Base-by-base conservation (phyloP, 2,113 vertebrate genomes). In the Brachyhypopomus gauderio region DNA sequence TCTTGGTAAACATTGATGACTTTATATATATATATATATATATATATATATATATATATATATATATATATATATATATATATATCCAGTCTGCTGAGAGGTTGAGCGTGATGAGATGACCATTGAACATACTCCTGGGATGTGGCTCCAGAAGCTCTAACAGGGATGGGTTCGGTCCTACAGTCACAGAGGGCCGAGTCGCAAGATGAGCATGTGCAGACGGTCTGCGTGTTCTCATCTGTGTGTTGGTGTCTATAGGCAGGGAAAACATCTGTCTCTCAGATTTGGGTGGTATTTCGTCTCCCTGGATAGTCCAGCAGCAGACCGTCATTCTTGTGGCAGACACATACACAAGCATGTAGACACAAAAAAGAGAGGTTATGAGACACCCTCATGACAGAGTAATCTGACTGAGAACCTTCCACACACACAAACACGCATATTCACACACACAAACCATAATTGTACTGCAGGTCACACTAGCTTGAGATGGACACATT, bases 1-100 rank as follows among this genome's bases (percentile, higher is more conserved):
- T 83, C 79, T 86, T 88, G 85, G 88, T 88, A 89, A 91, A 89
- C 85, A 86, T 90, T 87, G 84, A 88, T 84, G 89, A 79, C 85
- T 88, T 89, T 75, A n/a, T n/a, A n/a, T n/a, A n/a, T n/a, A n/a
- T n/a, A n/a, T n/a, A n/a, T n/a, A n/a, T n/a, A n/a, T n/a, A n/a
- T n/a, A n/a, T n/a, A n/a, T n/a, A n/a, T n/a, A n/a, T n/a, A n/a
- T n/a, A n/a, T n/a, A n/a, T n/a, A n/a, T n/a, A n/a, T n/a, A n/a
- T n/a, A n/a, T n/a, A n/a, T n/a, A n/a, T n/a, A n/a, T n/a, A n/a
- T n/a, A n/a, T n/a, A n/a, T n/a, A n/a, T n/a, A n/a, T n/a, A n/a
- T n/a, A n/a, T n/a, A n/a, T n/a, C n/a, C n/a, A 85, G 83, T 86
- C 45, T 52, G 45, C 45, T 52, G 45, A 45, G 41, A 45, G 41